These are phyloP conservation scores for Ypsolopha sequella DNA, from an alignment of 2,888 invertebrate genomes.

Conservation along the genomic window DNA sequence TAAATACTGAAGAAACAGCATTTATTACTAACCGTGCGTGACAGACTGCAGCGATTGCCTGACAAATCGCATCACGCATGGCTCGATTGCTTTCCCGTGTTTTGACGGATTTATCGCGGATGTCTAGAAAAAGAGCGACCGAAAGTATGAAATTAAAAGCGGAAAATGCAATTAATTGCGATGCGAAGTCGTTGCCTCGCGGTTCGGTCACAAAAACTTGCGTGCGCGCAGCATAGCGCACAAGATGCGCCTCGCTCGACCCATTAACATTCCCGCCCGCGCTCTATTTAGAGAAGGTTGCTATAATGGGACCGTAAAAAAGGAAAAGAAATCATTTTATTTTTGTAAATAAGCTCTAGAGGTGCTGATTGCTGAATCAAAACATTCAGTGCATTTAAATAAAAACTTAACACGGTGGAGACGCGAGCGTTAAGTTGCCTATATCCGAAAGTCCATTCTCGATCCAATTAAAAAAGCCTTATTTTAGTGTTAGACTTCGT, in stretches of 20 bases:
- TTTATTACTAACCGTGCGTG: neutral
- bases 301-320: slow-evolving; percentile 32
- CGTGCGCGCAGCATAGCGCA: slow-evolving; percentile 24
- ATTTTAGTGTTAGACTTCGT: neutral
- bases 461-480: neutral
- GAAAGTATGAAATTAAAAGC: slow-evolving; percentile 8
- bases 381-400: neutral
- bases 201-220: slow-evolving; percentile 26
- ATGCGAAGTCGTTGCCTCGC: neutral
- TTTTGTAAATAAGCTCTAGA: neutral
- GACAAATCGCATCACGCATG: neutral
- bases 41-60: neutral
- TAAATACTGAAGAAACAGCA: too few relatives aligned
- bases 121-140: too few relatives aligned
- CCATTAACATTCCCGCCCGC: slow-evolving; percentile 61
- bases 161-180: slow-evolving; percentile 4
- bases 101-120: neutral
- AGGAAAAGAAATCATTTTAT: neutral
- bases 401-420: too few relatives aligned
- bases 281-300: slow-evolving; percentile 45
- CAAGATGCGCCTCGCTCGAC: slow-evolving; percentile 22
- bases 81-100: neutral
- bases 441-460: neutral
- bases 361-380: neutral
- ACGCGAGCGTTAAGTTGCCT: neutral